Evolutionary conservation across 2,113 vertebrate species (phyloP).

Genomic region (Stegostoma tigrinum): DNA sequence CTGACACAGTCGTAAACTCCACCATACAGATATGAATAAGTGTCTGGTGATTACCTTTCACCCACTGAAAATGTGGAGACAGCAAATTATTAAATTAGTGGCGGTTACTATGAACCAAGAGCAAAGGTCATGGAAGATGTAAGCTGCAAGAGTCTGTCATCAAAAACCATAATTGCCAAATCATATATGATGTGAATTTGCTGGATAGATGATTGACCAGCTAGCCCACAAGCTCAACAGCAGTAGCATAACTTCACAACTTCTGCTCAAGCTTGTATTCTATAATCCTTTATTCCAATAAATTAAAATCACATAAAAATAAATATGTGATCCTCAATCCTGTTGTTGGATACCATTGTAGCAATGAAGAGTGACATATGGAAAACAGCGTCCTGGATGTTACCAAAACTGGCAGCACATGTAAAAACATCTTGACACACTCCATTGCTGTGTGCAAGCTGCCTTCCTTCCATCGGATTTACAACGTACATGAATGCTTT

Average conservation of each 20-base stretch:
- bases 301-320: background rate
- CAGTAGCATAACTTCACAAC: background rate
- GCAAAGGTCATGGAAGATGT: background rate
- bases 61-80: background rate
- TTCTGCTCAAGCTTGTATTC: background rate
- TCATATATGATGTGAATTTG: background rate
- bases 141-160: background rate
- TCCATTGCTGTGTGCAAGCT: background rate
- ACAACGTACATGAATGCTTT: background rate
- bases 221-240: background rate
- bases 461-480: background rate
- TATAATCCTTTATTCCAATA: background rate
- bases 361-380: background rate
- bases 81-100: background rate
- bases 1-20: background rate
- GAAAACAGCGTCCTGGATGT: background rate
- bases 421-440: background rate
- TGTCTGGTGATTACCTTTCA: background rate
- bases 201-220: background rate
- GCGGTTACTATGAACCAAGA: background rate
- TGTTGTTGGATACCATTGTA: background rate
- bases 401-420: background rate
- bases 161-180: background rate
- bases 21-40: background rate
- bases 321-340: background rate